A percentile compares a stretch with the other conserved stretches of the same genome.
Conservation (phyloP, 2,888 invertebrate species). For the Opisthograptis luteolata region DNA sequence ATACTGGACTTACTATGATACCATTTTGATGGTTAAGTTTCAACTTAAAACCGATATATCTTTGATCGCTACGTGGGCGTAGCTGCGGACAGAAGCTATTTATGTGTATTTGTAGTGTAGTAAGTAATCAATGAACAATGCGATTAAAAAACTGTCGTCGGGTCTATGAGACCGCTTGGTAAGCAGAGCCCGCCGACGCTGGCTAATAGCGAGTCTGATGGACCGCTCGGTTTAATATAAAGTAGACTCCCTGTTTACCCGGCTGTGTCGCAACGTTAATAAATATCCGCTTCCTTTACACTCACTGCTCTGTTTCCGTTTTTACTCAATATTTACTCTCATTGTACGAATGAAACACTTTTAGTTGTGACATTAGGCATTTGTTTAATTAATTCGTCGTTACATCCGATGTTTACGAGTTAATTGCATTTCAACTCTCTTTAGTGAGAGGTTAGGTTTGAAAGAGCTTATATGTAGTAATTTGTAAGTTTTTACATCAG, state of each 20-base stretch:
- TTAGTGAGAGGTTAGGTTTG: background rate
- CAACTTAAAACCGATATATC: too few species aligned
- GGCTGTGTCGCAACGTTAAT: constrained; percentile 70
- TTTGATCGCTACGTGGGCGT: too few species aligned
- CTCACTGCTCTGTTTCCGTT: constrained; percentile 53
- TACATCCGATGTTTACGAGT: constrained; percentile 11
- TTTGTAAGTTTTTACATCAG: too few species aligned
- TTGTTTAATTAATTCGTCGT: constrained; percentile 25
- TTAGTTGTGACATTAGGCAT: constrained; percentile 27
- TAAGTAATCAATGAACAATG: too few species aligned
- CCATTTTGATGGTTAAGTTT: too few species aligned
- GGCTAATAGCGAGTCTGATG: constrained; percentile 66
- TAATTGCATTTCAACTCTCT: constrained; percentile 6
- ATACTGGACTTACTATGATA: too few species aligned
- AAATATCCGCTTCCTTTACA: constrained; percentile 67
- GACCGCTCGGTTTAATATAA: constrained; percentile 74
- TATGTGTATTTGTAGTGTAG: too few species aligned
- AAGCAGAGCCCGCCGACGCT: constrained; percentile 34
- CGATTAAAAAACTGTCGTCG: constrained; percentile 19
- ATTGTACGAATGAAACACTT: constrained; percentile 50
- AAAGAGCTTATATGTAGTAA: background rate
- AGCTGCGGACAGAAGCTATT: too few species aligned
- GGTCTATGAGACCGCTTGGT: constrained; percentile 17
- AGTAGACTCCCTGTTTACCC: constrained; percentile 71
- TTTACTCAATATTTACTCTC: constrained; percentile 63